These are phyloP conservation scores for Periophthalmodon schlosseri DNA, from an alignment of 2,113 vertebrate genomes.

Conservation along the genomic window DNA sequence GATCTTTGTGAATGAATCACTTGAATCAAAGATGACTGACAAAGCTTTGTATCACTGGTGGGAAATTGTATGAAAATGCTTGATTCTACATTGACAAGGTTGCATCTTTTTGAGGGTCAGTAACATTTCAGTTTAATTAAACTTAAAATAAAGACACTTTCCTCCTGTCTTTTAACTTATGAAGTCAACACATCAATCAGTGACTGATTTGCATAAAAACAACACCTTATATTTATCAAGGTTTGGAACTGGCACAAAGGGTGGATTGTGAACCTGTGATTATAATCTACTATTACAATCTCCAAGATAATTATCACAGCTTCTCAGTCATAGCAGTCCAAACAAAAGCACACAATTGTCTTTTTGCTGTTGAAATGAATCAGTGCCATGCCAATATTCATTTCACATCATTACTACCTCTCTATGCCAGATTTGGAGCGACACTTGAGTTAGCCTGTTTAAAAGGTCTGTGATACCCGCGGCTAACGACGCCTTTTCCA, in stretches of 20 bases:
- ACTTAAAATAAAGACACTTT: neutral
- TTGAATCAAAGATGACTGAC: neutral
- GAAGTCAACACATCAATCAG: too few relatives aligned
- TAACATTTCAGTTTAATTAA: neutral
- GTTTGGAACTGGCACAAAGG: too few relatives aligned
- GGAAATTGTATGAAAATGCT: neutral
- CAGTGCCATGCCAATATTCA: neutral
- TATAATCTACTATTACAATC: too few relatives aligned
- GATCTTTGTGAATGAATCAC: neutral
- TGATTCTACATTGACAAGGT: neutral
- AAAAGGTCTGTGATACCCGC: slow-evolving; percentile 40
- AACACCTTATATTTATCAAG: too few relatives aligned
- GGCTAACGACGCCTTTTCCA: slow-evolving; percentile 33
- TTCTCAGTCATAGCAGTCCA: too few relatives aligned
- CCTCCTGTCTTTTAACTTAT: neutral
- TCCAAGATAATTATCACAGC: too few relatives aligned
- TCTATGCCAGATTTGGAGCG: neutral
- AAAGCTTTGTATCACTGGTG: neutral
- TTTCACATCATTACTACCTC: neutral
- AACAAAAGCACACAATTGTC: neutral
- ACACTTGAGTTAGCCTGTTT: slow-evolving; percentile 25
- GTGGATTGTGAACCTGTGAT: too few relatives aligned
- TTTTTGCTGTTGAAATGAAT: neutral
- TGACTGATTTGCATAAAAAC: too few relatives aligned
- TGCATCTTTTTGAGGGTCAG: neutral